Evolutionary conservation across 2,113 vertebrate genomes (phyloP), one percentile per base, ranked within the genome.

Genomic region (Oceanites oceanicus): DNA sequence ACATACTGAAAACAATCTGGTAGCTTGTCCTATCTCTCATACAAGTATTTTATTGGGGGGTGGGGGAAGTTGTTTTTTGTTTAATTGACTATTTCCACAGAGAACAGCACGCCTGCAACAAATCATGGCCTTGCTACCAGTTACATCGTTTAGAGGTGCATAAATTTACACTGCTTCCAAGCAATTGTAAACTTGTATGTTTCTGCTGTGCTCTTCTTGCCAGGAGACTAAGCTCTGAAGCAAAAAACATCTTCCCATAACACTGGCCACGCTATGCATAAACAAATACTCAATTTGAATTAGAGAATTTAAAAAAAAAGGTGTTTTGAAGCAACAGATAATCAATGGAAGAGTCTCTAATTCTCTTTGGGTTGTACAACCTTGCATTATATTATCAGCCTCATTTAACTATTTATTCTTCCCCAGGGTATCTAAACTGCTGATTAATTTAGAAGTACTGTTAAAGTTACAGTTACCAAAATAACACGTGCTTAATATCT

Each of bases 391-490:
- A 83, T 86, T 94, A 94, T 92, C 91, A 95, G 38, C 29, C 50
- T 88, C 45, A 83, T 47, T 88, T 92, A 67, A 55, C 74, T 86
- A 56, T 74, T 92, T 95, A 94, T 93, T 91, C 55, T 93, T 95
- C 90, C 72, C 90, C 25, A 84, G 85, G 83, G 71, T 47, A 73
- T 22, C 36, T 73, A 62, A 75, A 73, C 17, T 93, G 61, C 34
- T 80, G 76, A 88, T 81, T 89, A 91, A 86, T 84, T 91, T 90
- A 74, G 38, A 88, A 79, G n/a, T 75, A 10, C 49, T 61, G 14
- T 53, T 93, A 90, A 93, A 79, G 77, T 70, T 87, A 50, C 42
- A 73, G 87, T 66, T 76, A 86, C 15, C 23, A 87, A 94, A 88
- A 90, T 40, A 85, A 74, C 32, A 42, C 6, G 2, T 49, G 17